Evolutionary conservation across 2,797 vertebrate species (phyloP), one percentile per base, ranked within the genome.

Genomic region (Acanthurus tractus): DNA sequence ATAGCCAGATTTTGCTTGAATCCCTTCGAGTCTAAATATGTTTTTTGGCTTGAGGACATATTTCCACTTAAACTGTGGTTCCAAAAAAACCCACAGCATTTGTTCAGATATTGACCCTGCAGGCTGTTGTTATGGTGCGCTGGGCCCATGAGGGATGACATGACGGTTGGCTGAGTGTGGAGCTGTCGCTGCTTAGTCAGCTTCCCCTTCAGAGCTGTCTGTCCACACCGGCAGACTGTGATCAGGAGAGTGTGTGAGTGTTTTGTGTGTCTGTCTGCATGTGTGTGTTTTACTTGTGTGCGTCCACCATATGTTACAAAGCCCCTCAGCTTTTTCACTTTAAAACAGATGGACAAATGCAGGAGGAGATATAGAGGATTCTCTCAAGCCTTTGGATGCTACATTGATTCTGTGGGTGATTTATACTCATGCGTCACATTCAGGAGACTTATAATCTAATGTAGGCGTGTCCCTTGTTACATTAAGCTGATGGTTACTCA

Each of bases 101-200:
- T 64, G 64, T 71, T 53, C 0, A 3, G 54, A 45, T 71, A 67
- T 82, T 5, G 38, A 73, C 64, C 52, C 71, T 13, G 73, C 55
- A 54, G 79, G 74, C 81, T 74, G 83, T 53, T 65, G 81, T 75
- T 79, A 40, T 22, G 53, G 56, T 25, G 76, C 9, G 1, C 79
- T 62, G 71, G 48, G 59, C 70, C 58, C 61, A 48, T 38, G 81
- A 82, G 86, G 77, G 86, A 86, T 71, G 81, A 88, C 88, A 79
- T 73, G 85, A 86, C 4, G 63, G 76, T 73, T 81, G 88, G 86
- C 89, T 81, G 83, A 88, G 81, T 75, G 82, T 52, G 8, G 78
- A 80, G 83, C 81, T 68, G 81, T 40, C 55, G 70, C 86, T 87
- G 90, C 90, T 89, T 91, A 86, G 88, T 92, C 90, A 91, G 91